Conservation (phyloP, 1,140 invertebrate species). For the Zaprionus vittiger region DNA sequence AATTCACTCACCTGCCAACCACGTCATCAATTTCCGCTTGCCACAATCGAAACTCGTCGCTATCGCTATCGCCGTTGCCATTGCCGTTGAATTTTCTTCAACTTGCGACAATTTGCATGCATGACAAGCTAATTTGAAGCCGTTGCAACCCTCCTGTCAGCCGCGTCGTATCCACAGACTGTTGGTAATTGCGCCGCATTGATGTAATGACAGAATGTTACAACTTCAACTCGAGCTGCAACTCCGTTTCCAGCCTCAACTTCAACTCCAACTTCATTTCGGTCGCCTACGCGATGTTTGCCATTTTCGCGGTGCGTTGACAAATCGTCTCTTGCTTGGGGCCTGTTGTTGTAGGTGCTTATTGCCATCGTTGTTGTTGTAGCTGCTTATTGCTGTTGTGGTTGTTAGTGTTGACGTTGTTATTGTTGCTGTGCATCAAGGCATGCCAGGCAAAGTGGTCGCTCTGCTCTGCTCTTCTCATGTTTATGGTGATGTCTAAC, state of each 20-base stretch:
- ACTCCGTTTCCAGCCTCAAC: not conserved
- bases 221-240: conserved; percentile 23
- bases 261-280: not conserved
- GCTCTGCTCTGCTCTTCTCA: conserved; percentile 14
- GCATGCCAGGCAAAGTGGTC: conserved; percentile 24
- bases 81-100: conserved; percentile 42
- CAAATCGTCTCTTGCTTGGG: conserved; percentile 63
- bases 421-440: conserved; percentile 9
- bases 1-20: conserved; percentile 29
- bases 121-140: conserved; percentile 41
- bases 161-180: not conserved
- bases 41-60: conserved; percentile 32
- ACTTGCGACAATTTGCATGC: conserved; percentile 51
- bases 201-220: conserved; percentile 61
- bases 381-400: conserved; percentile 1
- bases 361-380: conserved; percentile 16
- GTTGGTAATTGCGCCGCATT: conserved; percentile 49
- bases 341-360: conserved; percentile 22
- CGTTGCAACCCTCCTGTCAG: not conserved
- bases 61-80: conserved; percentile 5
- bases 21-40: conserved; percentile 47
- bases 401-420: conserved; percentile 1
- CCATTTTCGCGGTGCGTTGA: conserved; percentile 52
- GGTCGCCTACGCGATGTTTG: conserved; percentile 29
- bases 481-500: conserved; percentile 26